These are phyloP conservation scores for Melospiza melodia DNA, from an alignment of 2,113 vertebrate species.

Conservation along the genomic window DNA sequence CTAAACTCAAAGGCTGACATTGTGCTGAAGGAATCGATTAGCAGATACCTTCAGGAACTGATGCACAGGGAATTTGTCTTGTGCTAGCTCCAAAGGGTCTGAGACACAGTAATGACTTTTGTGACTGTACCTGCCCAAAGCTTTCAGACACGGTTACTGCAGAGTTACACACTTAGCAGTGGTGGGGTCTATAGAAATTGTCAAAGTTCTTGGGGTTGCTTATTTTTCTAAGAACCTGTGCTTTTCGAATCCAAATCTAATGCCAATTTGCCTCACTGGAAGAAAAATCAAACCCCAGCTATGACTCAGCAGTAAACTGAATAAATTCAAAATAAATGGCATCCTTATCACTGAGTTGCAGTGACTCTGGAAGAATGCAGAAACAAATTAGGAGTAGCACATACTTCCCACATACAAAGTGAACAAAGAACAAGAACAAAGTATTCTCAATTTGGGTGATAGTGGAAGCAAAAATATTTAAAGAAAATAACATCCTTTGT, in stretches of 20 bases:
- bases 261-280: background rate
- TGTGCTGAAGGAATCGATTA: background rate
- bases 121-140: background rate
- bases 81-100: background rate
- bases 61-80: background rate
- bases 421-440: background rate
- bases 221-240: background rate
- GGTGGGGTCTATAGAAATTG: background rate
- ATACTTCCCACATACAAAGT: background rate
- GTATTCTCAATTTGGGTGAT: background rate
- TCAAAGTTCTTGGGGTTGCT: background rate
- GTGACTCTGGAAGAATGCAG: background rate
- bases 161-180: background rate
- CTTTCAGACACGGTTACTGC: background rate
- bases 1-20: background rate
- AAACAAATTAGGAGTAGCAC: background rate
- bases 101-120: conserved; percentile 32
- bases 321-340: conserved; percentile 28
- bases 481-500: background rate
- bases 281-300: background rate
- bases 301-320: conserved; percentile 7
- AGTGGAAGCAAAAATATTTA: background rate
- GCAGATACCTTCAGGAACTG: background rate
- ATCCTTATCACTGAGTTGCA: conserved; percentile 12
- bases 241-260: background rate